Conservation (phyloP, 2,113 vertebrate species). For the Mesitornis unicolor region DNA sequence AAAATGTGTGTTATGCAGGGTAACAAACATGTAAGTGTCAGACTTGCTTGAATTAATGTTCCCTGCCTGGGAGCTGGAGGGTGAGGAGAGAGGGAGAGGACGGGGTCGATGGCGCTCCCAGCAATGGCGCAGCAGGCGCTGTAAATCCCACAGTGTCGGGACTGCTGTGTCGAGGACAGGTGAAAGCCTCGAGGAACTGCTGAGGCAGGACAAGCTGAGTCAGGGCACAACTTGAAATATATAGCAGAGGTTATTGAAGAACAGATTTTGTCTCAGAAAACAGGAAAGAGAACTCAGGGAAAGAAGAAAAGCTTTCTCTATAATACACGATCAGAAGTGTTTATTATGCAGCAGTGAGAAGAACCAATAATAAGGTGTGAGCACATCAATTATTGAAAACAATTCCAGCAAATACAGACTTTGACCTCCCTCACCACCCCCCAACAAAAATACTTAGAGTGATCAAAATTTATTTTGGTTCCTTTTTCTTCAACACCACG, state of each 20-base stretch:
- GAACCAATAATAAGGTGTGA: not conserved
- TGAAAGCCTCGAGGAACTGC: not conserved
- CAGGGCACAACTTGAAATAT: not conserved
- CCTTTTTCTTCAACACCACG: conserved; percentile 2
- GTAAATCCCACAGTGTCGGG: fast-evolving
- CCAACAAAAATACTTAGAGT: not conserved
- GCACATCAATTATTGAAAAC: conserved; percentile 29
- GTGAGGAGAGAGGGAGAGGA: not conserved
- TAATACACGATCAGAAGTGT: not conserved
- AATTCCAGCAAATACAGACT: conserved; percentile 36
- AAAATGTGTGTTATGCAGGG: fast-evolving
- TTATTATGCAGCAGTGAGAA: conserved; percentile 59
- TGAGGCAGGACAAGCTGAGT: not conserved
- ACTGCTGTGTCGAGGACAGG: fast-evolving
- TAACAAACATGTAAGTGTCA: not conserved
- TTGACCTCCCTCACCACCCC: not conserved
- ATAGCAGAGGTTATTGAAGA: not conserved
- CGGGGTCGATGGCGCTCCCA: not conserved
- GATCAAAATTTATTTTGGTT: conserved; percentile 1
- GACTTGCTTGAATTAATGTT: not conserved
- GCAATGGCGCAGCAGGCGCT: not conserved
- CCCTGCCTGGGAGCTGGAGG: not conserved
- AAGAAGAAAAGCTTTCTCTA: not conserved
- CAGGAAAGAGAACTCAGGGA: not conserved
- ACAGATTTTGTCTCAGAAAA: not conserved